Base-by-base conservation (phyloP, 2,888 invertebrate species). In the Synanthedon formicaeformis region DNA sequence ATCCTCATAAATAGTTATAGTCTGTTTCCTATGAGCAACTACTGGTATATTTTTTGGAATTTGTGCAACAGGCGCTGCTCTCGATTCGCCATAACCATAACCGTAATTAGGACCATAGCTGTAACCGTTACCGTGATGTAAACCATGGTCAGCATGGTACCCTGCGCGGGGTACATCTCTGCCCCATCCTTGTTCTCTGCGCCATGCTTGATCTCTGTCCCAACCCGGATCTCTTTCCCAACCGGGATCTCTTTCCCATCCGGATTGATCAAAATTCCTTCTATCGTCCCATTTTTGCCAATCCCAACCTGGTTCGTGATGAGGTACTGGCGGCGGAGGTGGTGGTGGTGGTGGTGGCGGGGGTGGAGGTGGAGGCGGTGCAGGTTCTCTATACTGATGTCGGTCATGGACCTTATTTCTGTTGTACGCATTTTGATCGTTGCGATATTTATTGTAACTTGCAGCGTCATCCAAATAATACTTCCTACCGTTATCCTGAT, bases 1-100 rank as follows among this genome's bases (percentile, higher is more conserved):
- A 61, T 88, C 88, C 65, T 88, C 88, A 54, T 88, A 88, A 54
- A 88, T 88, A 3, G 88, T 88, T 54, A 88, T 88, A 12, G 88
- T 88, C 62, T 88, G 87, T 57, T 85, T 82, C 48, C 86, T 74
- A 52, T 78, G 82, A 2, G 86, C 82, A 13, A 86, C 80, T 1
- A 84, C 76, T 5, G 87, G 85, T 2, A 74, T 71, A 52, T 80
- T 73, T 53, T 68, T 69, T 8, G 83, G 81, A 41, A 79, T 61
- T 62, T 81, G 69, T 3, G 78, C 78, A 1, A 82, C 77, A 1
- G 81, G 81, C 48, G 63, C 64, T 4, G 78, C 62, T 55, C 81
- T 66, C 27, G 84, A 80, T 62, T 87, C 87, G 27, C 73, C 84
- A 45, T 80, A 82, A 2, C 78, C 73, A 54, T 81, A 81, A 11